phyloP scores from a whole-genome alignment of 2,113 vertebrate species.

The human region GRCh38 chr4:138295001-138295500 shows the following conservation, averaged over 20 bases:
- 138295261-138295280: background rate
- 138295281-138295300: background rate
- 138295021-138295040: background rate
- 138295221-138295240: background rate
- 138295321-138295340: background rate
- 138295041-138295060: background rate
- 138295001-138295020: background rate
- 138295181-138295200: background rate
- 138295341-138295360: background rate
- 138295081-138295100: background rate
- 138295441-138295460: background rate
- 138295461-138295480: background rate
- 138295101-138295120: background rate
- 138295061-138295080: background rate
- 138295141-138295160: rapidly evolving
- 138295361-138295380: background rate
- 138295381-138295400: background rate
- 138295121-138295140: background rate
- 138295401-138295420: background rate
- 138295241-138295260: background rate
- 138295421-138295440: background rate
- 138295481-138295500: background rate
- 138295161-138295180: background rate
- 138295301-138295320: background rate
- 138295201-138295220: background rate